These are phyloP conservation scores for Pycnomerus fuliginosus DNA, from an alignment of 2,888 invertebrate species.

Conservation along the genomic window DNA sequence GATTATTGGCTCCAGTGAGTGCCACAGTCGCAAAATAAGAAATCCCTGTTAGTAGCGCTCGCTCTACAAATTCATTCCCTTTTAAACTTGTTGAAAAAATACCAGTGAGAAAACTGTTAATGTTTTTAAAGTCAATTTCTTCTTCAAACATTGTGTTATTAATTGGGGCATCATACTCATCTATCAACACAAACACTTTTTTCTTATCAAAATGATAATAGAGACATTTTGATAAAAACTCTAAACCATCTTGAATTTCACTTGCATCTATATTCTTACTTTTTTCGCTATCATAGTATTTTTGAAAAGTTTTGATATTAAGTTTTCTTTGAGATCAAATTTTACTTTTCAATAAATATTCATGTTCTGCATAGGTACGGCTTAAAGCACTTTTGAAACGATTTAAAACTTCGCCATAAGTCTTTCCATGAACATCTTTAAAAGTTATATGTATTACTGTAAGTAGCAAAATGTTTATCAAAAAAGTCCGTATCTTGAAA, in stretches of 20 bases:
- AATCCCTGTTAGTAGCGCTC: not conserved
- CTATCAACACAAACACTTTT: constrained; percentile 1
- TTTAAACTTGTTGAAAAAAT: not conserved
- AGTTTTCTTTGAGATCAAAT: too few relatives aligned
- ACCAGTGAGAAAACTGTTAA: not conserved
- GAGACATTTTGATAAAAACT: not conserved
- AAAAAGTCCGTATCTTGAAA: not conserved
- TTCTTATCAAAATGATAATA: too few relatives aligned
- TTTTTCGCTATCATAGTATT: too few relatives aligned
- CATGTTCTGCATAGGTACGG: not conserved
- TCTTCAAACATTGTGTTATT: constrained; percentile 1
- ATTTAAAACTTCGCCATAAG: not conserved
- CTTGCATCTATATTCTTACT: not conserved
- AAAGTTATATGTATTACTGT: not conserved
- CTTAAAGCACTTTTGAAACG: not conserved
- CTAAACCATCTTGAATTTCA: not conserved
- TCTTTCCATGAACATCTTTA: not conserved
- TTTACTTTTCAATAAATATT: not conserved
- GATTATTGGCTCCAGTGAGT: not conserved
- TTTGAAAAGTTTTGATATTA: too few relatives aligned
- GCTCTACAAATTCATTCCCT: not conserved
- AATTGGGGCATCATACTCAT: constrained; percentile 1
- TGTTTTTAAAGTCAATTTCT: too few relatives aligned
- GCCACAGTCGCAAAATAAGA: constrained; percentile 1
- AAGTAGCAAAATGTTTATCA: not conserved